These are phyloP conservation scores for Virgularia gustaviana DNA, from an alignment of 92 coral and sea anemone genomes.

Conservation along the genomic window DNA sequence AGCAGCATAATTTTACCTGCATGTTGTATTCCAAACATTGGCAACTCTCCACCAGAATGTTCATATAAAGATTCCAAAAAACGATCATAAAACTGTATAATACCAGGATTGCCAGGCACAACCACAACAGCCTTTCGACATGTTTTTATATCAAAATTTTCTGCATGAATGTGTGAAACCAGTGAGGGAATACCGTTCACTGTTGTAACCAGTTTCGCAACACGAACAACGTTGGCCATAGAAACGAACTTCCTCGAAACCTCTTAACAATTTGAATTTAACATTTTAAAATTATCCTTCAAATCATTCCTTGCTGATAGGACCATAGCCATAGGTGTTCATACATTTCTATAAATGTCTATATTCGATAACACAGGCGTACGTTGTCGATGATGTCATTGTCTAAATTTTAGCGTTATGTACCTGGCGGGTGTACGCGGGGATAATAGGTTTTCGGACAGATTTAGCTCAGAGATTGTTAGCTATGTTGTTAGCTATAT, in stretches of 20 bases:
- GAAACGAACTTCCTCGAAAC: background rate
- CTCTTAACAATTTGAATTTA: background rate
- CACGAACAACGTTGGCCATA: background rate
- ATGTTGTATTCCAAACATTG: conserved; percentile 81
- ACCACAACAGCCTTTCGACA: conserved; percentile 53
- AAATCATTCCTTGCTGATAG: background rate
- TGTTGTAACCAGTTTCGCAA: conserved; percentile 47
- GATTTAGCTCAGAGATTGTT: background rate
- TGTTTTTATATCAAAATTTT: conserved; percentile 7
- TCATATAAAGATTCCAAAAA: conserved; percentile 65
- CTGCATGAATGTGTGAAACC: conserved; percentile 57
- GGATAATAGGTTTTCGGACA: too few species aligned
- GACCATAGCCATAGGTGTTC: too few species aligned
- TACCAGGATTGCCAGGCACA: conserved; percentile 97
- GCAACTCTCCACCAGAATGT: conserved; percentile 50
- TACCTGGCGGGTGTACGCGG: background rate
- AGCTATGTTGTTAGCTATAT: too few species aligned
- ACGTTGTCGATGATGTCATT: too few species aligned
- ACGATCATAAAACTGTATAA: conserved; percentile 81
- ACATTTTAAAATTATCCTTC: background rate
- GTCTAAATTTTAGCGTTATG: background rate
- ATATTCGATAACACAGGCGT: too few species aligned
- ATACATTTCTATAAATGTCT: too few species aligned
- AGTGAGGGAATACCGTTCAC: conserved; percentile 83
- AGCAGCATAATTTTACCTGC: conserved; percentile 59